Conservation (phyloP, 2,797 vertebrate genomes). For the Poecilia wingei region DNA sequence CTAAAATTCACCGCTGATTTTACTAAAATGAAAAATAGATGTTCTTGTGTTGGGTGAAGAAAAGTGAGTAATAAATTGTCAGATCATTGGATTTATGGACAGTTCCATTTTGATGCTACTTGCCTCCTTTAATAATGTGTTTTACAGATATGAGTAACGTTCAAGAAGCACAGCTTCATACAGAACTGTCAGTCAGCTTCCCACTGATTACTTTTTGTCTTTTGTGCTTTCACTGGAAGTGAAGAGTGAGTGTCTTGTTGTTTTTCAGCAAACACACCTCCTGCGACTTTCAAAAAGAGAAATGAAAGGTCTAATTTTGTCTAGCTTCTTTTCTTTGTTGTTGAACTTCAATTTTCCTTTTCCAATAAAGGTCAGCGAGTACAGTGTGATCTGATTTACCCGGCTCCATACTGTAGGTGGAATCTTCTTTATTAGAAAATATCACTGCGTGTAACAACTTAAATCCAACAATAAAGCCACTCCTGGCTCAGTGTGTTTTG, state of each 20-base stretch:
- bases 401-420: conserved; percentile 13
- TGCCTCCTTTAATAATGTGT: conserved; percentile 13
- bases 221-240: conserved; percentile 17
- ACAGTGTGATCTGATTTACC: conserved; percentile 21
- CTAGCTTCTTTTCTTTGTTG: conserved; percentile 30
- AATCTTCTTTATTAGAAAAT: background rate
- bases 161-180: conserved; percentile 26
- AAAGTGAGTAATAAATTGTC: conserved; percentile 21
- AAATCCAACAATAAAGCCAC: background rate
- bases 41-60: conserved; percentile 15
- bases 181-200: conserved; percentile 48
- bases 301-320: conserved; percentile 56
- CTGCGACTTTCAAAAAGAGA: conserved; percentile 39
- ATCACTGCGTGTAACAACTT: background rate
- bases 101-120: conserved; percentile 19
- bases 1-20: background rate
- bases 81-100: conserved; percentile 14
- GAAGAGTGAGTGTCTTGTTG: conserved; percentile 11
- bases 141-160: conserved; percentile 35
- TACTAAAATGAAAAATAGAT: conserved; percentile 18
- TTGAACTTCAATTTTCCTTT: conserved; percentile 35
- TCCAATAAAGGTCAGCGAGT: conserved; percentile 17
- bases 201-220: conserved; percentile 35
- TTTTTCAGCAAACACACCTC: conserved; percentile 28
- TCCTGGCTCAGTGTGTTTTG: background rate